Evolutionary conservation across 2,797 vertebrate species (phyloP), one percentile per base, ranked within the genome.

Genomic region (Sebastes flavidus): DNA sequence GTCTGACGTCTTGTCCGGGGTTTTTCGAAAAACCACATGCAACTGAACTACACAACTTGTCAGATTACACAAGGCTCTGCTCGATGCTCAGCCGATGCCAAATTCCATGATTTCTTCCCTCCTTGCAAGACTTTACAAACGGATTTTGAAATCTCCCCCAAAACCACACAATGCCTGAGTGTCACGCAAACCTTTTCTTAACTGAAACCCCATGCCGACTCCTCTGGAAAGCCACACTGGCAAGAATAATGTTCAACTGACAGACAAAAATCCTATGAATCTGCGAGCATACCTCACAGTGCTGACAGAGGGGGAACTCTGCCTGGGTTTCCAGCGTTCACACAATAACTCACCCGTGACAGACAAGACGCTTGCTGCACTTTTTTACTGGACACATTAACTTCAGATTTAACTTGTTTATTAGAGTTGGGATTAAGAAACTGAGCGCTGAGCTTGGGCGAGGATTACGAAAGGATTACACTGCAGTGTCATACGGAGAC

Each of bases 381-480:
- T 72, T 29, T 25, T 91, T 91, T 92, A 88, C 81, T 81, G 86
- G 91, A 88, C 83, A 91, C 82, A 87, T 86, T 90, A 83, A 82
- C 77, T 91, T 87, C 69, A 82, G 75, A 78, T 88, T 89, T 75
- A 91, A 90, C 84, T 88, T 92, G 89, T 92, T 93, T 92, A 91
- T 89, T 89, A 91, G 81, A 89, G 56, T 89, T 89, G 70, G 91
- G 86, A 93, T 94, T 92, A 89, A 89, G 85, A 91, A 91, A 91
- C 68, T 63, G 81, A 87, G 84, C 68, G 14, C 81, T 83, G 83
- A 80, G 78, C 66, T 87, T 82, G 86, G 80, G 56, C 6, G 34
- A 82, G 81, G 77, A 92, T 94, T 92, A 94, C 29, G 13, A 81
- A 54, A 63, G 83, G 90, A 94, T 93, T 92, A 90, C 65, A 58